Base-by-base conservation (phyloP, 2,113 vertebrate species). In the Abramis brama region DNA sequence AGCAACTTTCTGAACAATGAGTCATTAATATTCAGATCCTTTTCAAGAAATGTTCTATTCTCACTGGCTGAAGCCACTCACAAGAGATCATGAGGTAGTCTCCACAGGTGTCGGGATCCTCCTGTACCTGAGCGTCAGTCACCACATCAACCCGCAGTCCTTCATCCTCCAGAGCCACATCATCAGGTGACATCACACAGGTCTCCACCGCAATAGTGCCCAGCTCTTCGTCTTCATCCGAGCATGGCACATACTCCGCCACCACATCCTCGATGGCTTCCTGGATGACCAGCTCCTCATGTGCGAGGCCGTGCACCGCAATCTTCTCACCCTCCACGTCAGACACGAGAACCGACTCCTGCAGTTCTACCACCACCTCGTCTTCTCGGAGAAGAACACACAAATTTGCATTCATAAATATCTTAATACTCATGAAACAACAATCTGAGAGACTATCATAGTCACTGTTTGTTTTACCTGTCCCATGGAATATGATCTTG, bases 41-140 rank as follows among this genome's bases (percentile, higher is more conserved):
- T 75, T 75, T 25, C n/a, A 71, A 43, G 36, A 43, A 73, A 73
- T 43, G 33, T 12, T 71, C 2, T 15, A 12, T 55, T 82, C 2
- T 64, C 50, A 57, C 8, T 43, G 5, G 45, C 25, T 23, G 25
- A 55, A 30, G 52, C 55, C 82, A 98, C 97, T 97, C 95, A 99
- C 98, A 95, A 84, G 98, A 99, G 93, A 99, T 99, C 98, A 99
- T 99, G 64, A 99, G 96, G 94, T 98, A 99, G 94, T 99, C 97
- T 91, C 97, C 97, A 93, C 97, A 99, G 93, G 96, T 96, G 89
- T 95, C 96, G 90, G 97, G 97, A 86, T 97, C 96, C 2, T 94
- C 94, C 4, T 95, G 85, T 68, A 87, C 94, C 85, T 93, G 91
- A 80, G 97, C 73, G 93, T 96, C 97, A 89, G 80, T 86, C 36